These are phyloP conservation scores for Cyclophora punctaria DNA, from an alignment of 2,888 invertebrate genomes.

Conservation along the genomic window DNA sequence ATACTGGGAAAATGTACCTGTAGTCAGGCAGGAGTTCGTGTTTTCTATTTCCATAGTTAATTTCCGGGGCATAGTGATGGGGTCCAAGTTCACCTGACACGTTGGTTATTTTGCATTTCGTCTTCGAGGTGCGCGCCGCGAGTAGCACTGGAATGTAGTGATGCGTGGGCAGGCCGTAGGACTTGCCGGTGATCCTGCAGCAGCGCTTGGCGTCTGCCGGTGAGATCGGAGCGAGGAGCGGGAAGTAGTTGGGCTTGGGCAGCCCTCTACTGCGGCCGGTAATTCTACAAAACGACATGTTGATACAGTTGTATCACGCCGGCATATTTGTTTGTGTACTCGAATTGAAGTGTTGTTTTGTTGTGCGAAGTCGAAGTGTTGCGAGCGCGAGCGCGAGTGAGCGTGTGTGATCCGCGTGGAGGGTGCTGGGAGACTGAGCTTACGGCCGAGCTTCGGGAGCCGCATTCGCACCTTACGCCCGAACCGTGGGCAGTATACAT, in stretches of 20 bases:
- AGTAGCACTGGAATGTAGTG: conserved; percentile 87
- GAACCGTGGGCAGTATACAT: conserved; percentile 64
- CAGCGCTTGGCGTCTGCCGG: conserved; percentile 88
- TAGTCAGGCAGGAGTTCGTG: conserved; percentile 81
- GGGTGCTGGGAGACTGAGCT: conserved; percentile 53
- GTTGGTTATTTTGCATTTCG: conserved; percentile 79
- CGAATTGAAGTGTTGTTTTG: conserved; percentile 17
- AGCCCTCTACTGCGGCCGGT: conserved; percentile 86
- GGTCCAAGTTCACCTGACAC: conserved; percentile 76
- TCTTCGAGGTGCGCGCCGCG: conserved; percentile 57
- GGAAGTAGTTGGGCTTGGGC: conserved; percentile 88
- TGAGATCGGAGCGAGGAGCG: conserved; percentile 85
- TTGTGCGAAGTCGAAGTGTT: conserved; percentile 34
- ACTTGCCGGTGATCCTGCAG: conserved; percentile 86
- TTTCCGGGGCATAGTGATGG: conserved; percentile 76
- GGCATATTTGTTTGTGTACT: conserved; percentile 57
- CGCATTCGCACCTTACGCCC: conserved; percentile 63
- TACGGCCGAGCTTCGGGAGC: conserved; percentile 35
- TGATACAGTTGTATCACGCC: conserved; percentile 36
- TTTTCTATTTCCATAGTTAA: conserved; percentile 78
- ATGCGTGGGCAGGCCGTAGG: conserved; percentile 82
- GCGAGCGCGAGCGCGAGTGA: conserved; percentile 34
- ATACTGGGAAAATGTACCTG: conserved; percentile 82
- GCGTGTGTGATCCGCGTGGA: conserved; percentile 48
- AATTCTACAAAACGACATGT: conserved; percentile 85